Conservation (phyloP, 2,113 vertebrate genomes). For the Silurus asotus region DNA sequence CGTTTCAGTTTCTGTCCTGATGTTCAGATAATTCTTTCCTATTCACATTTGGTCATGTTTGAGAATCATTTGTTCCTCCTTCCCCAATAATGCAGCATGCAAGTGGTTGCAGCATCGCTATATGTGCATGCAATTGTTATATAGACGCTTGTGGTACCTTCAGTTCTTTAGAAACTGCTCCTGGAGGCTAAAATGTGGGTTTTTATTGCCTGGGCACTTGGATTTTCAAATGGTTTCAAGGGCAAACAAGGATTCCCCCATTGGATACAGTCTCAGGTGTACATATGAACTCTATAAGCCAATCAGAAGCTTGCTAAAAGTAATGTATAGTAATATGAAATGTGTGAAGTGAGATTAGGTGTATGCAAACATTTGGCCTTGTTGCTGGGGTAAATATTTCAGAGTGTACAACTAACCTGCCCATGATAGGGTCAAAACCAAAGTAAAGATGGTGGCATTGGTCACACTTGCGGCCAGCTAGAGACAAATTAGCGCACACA, state of each 20-base stretch:
- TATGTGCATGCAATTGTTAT: not conserved
- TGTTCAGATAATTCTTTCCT: not conserved
- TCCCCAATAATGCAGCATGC: not conserved
- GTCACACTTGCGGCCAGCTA: constrained; percentile 79
- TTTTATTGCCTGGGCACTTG: not conserved
- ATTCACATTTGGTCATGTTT: not conserved
- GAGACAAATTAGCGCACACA: constrained; percentile 75
- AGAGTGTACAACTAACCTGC: constrained; percentile 74
- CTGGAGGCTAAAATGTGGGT: not conserved
- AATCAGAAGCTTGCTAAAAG: not conserved
- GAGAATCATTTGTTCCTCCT: not conserved
- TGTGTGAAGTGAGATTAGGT: not conserved
- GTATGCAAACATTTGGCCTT: not conserved
- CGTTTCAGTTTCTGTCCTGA: not conserved
- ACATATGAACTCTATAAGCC: not conserved
- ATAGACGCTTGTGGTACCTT: not conserved
- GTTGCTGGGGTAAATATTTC: not conserved
- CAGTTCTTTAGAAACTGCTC: not conserved
- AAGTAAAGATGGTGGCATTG: constrained; percentile 79
- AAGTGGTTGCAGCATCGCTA: not conserved
- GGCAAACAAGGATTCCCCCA: not conserved
- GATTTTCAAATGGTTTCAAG: not conserved
- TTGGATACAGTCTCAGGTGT: not conserved
- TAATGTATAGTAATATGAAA: not conserved
- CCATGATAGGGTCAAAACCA: constrained; percentile 80